Evolutionary conservation across 37 sponge, comb jelly and placozoan species (phyloP).

Genomic region (Crambe crambe): DNA sequence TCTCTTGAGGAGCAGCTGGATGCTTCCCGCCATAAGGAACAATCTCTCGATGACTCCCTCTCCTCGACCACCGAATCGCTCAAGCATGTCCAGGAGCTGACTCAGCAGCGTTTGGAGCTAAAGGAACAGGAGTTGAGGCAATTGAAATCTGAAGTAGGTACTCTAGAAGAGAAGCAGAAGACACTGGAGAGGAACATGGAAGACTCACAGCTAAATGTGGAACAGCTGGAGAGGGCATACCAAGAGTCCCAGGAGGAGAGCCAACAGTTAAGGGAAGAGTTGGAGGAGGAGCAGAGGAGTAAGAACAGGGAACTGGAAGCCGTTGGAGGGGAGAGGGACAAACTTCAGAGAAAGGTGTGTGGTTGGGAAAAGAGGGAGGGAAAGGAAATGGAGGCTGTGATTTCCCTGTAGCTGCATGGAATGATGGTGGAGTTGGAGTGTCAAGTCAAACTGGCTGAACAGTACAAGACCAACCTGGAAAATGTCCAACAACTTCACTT

Average conservation of each 20-base stretch:
- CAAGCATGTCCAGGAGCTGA: slow-evolving; percentile 14
- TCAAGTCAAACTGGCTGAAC: neutral
- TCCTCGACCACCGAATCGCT: neutral
- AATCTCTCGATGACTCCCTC: slow-evolving; percentile 1
- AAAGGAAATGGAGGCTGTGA: neutral
- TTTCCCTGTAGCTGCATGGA: neutral
- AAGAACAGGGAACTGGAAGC: slow-evolving; percentile 14
- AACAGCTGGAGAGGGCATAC: slow-evolving; percentile 10
- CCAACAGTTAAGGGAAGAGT: neutral
- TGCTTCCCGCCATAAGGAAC: neutral
- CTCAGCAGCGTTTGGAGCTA: slow-evolving; percentile 5
- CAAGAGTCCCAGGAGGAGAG: slow-evolving; percentile 5
- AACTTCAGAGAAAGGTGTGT: slow-evolving; percentile 8
- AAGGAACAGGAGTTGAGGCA: slow-evolving; percentile 23
- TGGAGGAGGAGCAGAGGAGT: neutral
- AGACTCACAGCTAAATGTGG: slow-evolving; percentile 5
- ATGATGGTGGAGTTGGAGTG: slow-evolving; percentile 3
- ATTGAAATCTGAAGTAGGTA: neutral
- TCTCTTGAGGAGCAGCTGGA: slow-evolving; percentile 4
- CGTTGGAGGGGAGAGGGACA: neutral
- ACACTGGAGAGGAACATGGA: neutral
- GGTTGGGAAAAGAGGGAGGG: neutral
- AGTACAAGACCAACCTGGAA: slow-evolving; percentile 10
- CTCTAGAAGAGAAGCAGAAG: slow-evolving; percentile 6
- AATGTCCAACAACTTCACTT: slow-evolving; percentile 20